These are phyloP conservation scores for Ailuropoda melanoleuca DNA, from an alignment of 2,113 vertebrate genomes.

Conservation along the genomic window DNA sequence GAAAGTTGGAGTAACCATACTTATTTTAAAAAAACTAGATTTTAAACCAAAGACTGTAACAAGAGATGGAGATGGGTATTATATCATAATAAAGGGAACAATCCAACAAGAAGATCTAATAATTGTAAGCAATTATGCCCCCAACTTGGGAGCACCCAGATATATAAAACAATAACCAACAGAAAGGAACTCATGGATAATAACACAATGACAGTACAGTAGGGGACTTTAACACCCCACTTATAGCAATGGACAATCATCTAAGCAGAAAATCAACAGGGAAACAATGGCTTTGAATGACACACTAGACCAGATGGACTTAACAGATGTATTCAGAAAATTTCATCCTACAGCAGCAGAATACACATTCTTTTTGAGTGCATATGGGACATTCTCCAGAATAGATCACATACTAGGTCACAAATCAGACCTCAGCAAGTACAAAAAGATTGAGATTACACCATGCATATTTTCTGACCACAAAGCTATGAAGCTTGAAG, in stretches of 20 bases:
- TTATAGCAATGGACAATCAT: not conserved
- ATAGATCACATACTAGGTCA: not conserved
- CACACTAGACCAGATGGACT: not conserved
- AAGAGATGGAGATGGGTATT: not conserved
- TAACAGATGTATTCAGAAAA: not conserved
- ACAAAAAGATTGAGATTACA: not conserved
- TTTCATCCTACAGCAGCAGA: not conserved
- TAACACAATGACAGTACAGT: not conserved
- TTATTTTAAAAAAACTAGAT: not conserved
- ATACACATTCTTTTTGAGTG: not conserved
- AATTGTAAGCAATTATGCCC: not conserved
- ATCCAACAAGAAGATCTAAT: not conserved
- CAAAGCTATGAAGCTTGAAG: not conserved
- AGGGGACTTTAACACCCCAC: not conserved
- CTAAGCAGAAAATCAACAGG: not conserved
- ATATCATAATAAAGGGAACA: not conserved
- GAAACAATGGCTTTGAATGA: not conserved
- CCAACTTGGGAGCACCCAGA: not conserved
- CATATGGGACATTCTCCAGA: not conserved
- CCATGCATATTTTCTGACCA: not conserved
- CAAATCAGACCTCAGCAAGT: not conserved
- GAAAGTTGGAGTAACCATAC: not conserved
- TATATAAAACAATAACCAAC: not conserved
- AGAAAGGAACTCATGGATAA: not conserved
- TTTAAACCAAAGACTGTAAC: not conserved